Base-by-base conservation (phyloP, 1,140 invertebrate species). In the Drosophila quadrilineata region DNA sequence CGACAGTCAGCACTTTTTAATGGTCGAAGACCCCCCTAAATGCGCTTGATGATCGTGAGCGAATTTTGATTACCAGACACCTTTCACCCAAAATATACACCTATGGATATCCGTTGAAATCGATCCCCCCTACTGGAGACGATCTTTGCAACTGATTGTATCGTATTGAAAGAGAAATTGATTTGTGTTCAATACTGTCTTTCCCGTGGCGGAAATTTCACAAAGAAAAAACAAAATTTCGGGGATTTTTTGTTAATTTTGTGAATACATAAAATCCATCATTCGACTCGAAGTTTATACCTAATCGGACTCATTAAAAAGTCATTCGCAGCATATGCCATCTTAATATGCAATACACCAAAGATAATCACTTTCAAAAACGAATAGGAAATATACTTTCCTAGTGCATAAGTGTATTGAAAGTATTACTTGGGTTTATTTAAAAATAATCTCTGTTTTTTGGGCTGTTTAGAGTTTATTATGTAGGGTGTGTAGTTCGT, bases 91-190 rank as follows among this genome's bases (percentile, higher is more conserved):
- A n/a, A n/a, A n/a, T 33, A 14, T 56, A 48, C 52, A 41, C 35
- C 21, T 24, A 40, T 31, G 28, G 12, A 35, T 40, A n/a, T 3
- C 10, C 10, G 24, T 10, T 14, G 12, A 45, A 28, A n/a, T n/a
- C n/a, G n/a, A n/a, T n/a, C n/a, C 6, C 12, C 21, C 40, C 10
- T n/a, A 33, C 26, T 71, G 41, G 48, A 31, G 54, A 71, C 14
- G 40, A 36, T 26, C 8, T 28, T 54, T 28, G 26, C n/a, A n/a
- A n/a, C n/a, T n/a, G n/a, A n/a, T n/a, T n/a, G n/a, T n/a, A 40
- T 10, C 36, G 16, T 35, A 76, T 60, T 52, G 62, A 80, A 80
- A 80, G 75, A 74, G 75, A 80, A 80, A 80, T 71, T 68, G 36
- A 33, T 36, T 35, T 49, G 24, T 21, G 36, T 56, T 38, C n/a